These are phyloP conservation scores for Lethocerus indicus DNA, from an alignment of 1,140 invertebrate genomes.

Conservation along the genomic window DNA sequence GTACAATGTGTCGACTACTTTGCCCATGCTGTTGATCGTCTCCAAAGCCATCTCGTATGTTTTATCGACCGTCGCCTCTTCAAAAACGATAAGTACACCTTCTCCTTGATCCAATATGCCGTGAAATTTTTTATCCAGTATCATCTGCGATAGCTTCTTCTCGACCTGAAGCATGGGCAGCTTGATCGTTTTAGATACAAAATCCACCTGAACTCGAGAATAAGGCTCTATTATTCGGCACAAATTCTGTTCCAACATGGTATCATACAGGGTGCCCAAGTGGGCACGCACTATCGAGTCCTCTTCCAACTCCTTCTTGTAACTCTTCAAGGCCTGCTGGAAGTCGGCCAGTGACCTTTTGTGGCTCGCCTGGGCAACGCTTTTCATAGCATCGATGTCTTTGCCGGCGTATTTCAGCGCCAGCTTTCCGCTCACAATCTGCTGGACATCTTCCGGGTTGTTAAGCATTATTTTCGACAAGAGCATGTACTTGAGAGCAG, in stretches of 20 bases:
- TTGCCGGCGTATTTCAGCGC: slow-evolving; percentile 89
- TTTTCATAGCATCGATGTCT: slow-evolving; percentile 96
- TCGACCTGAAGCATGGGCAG: slow-evolving; percentile 83
- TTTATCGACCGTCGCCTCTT: slow-evolving; percentile 85
- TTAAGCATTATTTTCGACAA: slow-evolving; percentile 97
- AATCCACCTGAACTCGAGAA: slow-evolving; percentile 79
- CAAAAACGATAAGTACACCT: slow-evolving; percentile 93
- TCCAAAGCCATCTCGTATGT: slow-evolving; percentile 94
- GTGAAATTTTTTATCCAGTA: slow-evolving; percentile 93
- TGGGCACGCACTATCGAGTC: slow-evolving; percentile 94
- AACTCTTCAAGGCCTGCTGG: slow-evolving; percentile 70
- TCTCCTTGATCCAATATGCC: slow-evolving; percentile 97
- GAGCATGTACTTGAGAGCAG: slow-evolving; percentile 96
- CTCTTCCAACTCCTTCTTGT: slow-evolving; percentile 78
- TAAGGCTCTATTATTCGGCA: slow-evolving; percentile 98
- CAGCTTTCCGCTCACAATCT: slow-evolving; percentile 90
- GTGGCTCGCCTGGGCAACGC: slow-evolving; percentile 88
- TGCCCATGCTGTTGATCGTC: slow-evolving; percentile 96
- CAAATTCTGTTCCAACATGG: slow-evolving; percentile 97
- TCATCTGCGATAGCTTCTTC: slow-evolving; percentile 99
- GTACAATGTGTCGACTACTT: slow-evolving; percentile 96
- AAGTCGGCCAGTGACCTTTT: slow-evolving; percentile 94
- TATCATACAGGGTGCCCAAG: slow-evolving; percentile 91
- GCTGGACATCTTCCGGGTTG: slow-evolving; percentile 86
- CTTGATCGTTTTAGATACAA: slow-evolving; percentile 65